Evolutionary conservation across 2,888 invertebrate species (phyloP), one percentile per base, ranked within the genome.

Genomic region (Dusona sp.): DNA sequence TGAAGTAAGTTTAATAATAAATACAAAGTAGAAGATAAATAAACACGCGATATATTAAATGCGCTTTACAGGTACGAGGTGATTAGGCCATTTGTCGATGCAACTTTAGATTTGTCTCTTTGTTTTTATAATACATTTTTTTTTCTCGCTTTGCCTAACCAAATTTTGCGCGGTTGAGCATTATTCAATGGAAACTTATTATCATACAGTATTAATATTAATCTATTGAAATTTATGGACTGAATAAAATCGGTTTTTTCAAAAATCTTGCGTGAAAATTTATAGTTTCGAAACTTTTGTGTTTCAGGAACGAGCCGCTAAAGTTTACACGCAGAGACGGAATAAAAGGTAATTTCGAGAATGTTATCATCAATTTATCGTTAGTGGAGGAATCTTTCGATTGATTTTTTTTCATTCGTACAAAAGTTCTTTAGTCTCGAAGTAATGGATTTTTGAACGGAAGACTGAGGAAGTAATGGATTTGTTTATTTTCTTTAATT

Each of bases 301-400:
- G 89, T 92, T 92, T 78, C 90, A 94, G 94, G 93, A 93, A 74
- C 90, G 93, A 88, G 90, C 92, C 64, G 89, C 92, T 70, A 94
- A 94, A 90, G 89, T 92, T 45, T 95, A 94, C 89, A 93, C 93
- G 48, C 93, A 94, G 83, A 92, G 94, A 88, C 92, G 95, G 90
- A 95, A 94, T 88, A 95, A 95, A 91, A 95, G 95, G 95, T 95
- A 90, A 89, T 87, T 84, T 33, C 72, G 42, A 42, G 48, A 42
- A 65, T 42, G 36, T 6, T 36, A 7, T 45, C 33, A 57, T 45
- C 57, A 13, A 9, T 3, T 29, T 57, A 25, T 57, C 13, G 13
- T 57, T 13, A 11, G 13, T 25, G 3, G 29, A 25, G 13, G 13
- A 57, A 22, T 54, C 3, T 57, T 25, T 6, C 16, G 16, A 61